These are phyloP conservation scores for Julus scandinavius DNA, from an alignment of 2,888 invertebrate genomes.

Conservation along the genomic window DNA sequence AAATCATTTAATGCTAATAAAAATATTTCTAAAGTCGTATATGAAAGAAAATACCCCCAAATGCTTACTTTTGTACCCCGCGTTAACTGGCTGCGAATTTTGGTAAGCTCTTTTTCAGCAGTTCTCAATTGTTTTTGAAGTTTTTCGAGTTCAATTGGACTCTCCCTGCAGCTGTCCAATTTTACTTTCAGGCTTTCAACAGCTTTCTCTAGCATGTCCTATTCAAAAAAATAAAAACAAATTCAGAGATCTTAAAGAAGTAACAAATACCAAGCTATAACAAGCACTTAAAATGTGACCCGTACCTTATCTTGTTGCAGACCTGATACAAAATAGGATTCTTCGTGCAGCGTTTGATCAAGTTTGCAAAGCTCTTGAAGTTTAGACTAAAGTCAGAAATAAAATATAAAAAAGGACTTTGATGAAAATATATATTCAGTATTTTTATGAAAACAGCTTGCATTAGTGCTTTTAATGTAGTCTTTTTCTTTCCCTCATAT, in stretches of 20 bases:
- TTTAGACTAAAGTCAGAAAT: conserved; percentile 71
- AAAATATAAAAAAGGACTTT: neutral
- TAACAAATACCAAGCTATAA: neutral
- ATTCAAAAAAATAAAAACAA: conserved; percentile 53
- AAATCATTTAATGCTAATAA: conserved; percentile 58
- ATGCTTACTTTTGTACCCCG: conserved; percentile 87
- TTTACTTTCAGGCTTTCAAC: conserved; percentile 72
- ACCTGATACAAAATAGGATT: conserved; percentile 77
- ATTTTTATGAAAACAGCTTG: conserved; percentile 48
- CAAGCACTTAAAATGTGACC: neutral
- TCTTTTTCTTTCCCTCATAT: no score
- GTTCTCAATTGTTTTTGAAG: conserved; percentile 77
- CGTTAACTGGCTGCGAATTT: conserved; percentile 86
- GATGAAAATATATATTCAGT: neutral
- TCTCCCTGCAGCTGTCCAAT: conserved; percentile 62
- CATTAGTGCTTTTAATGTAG: neutral
- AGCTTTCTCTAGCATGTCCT: conserved; percentile 77
- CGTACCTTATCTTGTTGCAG: conserved; percentile 78
- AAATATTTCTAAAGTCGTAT: neutral
- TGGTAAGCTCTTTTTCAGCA: conserved; percentile 81
- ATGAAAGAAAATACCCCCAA: neutral
- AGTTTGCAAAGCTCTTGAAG: conserved; percentile 80
- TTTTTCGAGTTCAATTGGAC: conserved; percentile 71
- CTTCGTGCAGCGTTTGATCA: conserved; percentile 79
- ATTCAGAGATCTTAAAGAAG: neutral